Base-by-base conservation (phyloP, 2,113 vertebrate genomes). In the Brachyhypopomus gauderio region DNA sequence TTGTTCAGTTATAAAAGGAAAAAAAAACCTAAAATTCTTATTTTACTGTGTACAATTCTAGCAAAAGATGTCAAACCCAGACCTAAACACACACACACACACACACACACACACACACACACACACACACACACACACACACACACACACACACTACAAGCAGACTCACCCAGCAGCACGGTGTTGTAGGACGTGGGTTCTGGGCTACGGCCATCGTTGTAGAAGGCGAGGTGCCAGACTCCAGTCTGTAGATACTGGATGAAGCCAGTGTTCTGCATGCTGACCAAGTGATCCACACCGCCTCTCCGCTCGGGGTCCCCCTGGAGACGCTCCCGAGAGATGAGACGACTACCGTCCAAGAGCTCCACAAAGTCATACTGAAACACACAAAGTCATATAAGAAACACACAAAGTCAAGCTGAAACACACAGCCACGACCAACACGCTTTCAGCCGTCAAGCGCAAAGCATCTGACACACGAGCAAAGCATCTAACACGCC, bases 331-430 rank as follows among this genome's bases (percentile, higher is more conserved):
- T 96, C 96, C 87, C 95, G 93, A 0, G 96, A 95, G n/a, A 99
- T 98, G 60, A 99, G 89, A 58, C 97, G 92, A 89, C 96, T 99
- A 87, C 98, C 98, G 3, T 99, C 98, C 90, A 99, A 88, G 19
- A 99, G 94, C 87, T 99, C 97, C 79, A 99, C 98, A 83, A 99
- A 99, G 88, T 99, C 97, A 0, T 99, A 99, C 98, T 99, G 93
- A 22, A 82, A 84, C 76, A 89, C 62, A 1, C 3, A 64, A 34
- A 20, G 22, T 16, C 5, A 48, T 55, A 17, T 55, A 55, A 55
- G 52, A 55, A 55, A 55, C 8, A 30, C 30, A 30, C 30, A 30
- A 30, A 30, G 30, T 30, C 30, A 30, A 2, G 3, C 30, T 3
- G 3, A 3, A 30, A 30, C 30, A 30, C 30, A 1, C 30, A 30